Conservation (phyloP, 1,140 invertebrate species). For the Agraylea sexmaculata region DNA sequence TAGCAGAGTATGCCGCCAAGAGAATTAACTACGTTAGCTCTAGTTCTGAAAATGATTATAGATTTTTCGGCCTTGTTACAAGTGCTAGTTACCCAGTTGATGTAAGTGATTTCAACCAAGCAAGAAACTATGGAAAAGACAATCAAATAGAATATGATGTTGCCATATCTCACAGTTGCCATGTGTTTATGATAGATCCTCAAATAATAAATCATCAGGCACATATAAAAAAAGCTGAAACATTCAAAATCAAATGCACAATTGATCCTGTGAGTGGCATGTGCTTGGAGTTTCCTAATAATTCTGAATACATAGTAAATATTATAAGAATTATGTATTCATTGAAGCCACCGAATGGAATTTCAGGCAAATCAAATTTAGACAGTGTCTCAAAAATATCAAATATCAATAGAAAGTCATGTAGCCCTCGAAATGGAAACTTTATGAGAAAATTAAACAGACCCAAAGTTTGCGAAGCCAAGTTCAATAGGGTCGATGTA, state of each 20-base stretch:
- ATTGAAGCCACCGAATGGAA: slow-evolving; percentile 37
- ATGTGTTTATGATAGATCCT: slow-evolving; percentile 88
- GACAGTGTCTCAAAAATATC: slow-evolving; percentile 35
- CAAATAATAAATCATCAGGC: slow-evolving; percentile 69
- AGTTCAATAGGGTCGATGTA: slow-evolving; percentile 20
- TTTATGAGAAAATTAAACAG: slow-evolving; percentile 19
- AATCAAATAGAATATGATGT: slow-evolving; percentile 33
- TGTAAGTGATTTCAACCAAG: slow-evolving; percentile 16
- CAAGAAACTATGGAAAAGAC: slow-evolving; percentile 20
- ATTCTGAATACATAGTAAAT: slow-evolving; percentile 75
- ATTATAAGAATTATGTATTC: slow-evolving; percentile 55
- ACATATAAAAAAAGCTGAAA: slow-evolving; percentile 62
- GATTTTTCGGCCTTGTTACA: slow-evolving; percentile 87
- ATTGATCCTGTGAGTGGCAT: slow-evolving; percentile 51
- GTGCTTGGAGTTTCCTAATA: slow-evolving; percentile 82
- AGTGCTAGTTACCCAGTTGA: slow-evolving; percentile 46
- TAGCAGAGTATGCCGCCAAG: slow-evolving; percentile 76
- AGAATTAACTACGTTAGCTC: slow-evolving; percentile 82
- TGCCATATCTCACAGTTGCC: slow-evolving; percentile 75
- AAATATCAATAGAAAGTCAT: slow-evolving; percentile 20
- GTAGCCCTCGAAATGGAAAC: slow-evolving; percentile 15
- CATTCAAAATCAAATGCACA: slow-evolving; percentile 69
- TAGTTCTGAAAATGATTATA: slow-evolving; percentile 77
- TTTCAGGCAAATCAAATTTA: slow-evolving; percentile 27
- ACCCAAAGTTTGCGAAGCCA: slow-evolving; percentile 19